These are phyloP conservation scores for Hedya salicella DNA, from an alignment of 2,888 invertebrate species.

Conservation along the genomic window DNA sequence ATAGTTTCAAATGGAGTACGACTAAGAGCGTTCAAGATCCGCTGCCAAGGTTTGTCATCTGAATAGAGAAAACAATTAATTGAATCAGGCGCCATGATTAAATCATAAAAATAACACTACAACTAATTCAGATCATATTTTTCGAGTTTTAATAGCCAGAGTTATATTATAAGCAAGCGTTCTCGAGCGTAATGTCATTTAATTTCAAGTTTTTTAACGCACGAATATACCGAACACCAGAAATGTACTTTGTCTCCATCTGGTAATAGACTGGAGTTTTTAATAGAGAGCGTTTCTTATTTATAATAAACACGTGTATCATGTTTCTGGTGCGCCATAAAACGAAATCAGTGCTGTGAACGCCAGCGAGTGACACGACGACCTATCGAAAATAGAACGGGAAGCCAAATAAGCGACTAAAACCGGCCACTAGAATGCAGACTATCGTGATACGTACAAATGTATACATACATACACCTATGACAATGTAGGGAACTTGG, in stretches of 20 bases:
- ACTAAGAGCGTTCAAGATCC: too few species aligned
- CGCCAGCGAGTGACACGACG: conserved; percentile 43
- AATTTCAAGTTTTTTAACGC: conserved; percentile 1
- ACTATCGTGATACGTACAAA: conserved; percentile 48
- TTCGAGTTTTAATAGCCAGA: not conserved
- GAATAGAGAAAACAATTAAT: too few species aligned
- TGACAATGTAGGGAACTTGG: conserved; percentile 2
- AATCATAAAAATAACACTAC: too few species aligned
- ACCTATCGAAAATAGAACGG: conserved; percentile 61
- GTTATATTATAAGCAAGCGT: too few species aligned
- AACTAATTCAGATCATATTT: not conserved
- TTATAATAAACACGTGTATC: conserved; percentile 40
- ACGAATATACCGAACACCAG: conserved; percentile 15
- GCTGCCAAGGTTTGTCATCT: too few species aligned
- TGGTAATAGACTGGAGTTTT: conserved; percentile 32
- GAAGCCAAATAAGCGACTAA: conserved; percentile 57
- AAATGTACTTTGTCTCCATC: conserved; percentile 19
- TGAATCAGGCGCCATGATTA: too few species aligned
- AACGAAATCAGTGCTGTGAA: conserved; percentile 31
- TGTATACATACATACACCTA: not conserved
- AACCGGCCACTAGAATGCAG: conserved; percentile 58
- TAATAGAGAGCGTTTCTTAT: conserved; percentile 35
- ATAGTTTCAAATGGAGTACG: too few species aligned
- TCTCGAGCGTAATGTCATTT: not conserved
- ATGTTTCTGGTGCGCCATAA: conserved; percentile 32